Base-by-base conservation (phyloP, 2,797 vertebrate genomes). In the Rhadinocentrus ornatus region DNA sequence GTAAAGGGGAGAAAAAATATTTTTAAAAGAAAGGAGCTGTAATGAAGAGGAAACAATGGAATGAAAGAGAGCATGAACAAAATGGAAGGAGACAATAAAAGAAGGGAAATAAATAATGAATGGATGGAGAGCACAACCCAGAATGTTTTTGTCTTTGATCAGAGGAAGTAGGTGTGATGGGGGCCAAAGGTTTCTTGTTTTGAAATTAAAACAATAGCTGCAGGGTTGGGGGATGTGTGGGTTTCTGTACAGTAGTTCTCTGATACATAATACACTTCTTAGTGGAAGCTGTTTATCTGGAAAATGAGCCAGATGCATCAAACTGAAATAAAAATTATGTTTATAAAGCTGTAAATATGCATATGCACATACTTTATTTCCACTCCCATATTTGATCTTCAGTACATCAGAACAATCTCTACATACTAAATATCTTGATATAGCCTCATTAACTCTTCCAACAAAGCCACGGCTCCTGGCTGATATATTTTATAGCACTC, bases 201-300 rank as follows among this genome's bases (percentile, higher is more conserved):
- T 82, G 72, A 85, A 89, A 90, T 77, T 78, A 78, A 84, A 85
- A 87, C 68, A 71, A 75, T 66, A 66, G 71, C 80, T 64, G 24
- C 35, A 16, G 77, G 71, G 75, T 53, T 59, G 71, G 31, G 16
- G 64, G 66, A 26, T 29, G 26, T 62, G 54, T 9, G 58, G 41
- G 57, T 54, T 4, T 61, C 50, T 56, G 1, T 58, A 62, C 57
- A 78, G 71, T 27, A n/a, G 20, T 35, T 62, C 66, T 78, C 69
- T 57, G 71, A 79, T 67, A 77, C 44, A 29, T 71, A 72, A 83
- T 75, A 73, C 56, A n/a, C 39, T 50, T 81, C 53, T 24, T 16
- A 41, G 62, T 74, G 39, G 78, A 79, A 68, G 67, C 26, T 75
- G 69, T 82, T 85, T 84, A 75, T 85, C 77, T 68, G 74, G 63